Evolutionary conservation across 2,113 vertebrate genomes (phyloP), one percentile per base, ranked within the genome.

Genomic region (Dissostichus mawsoni): DNA sequence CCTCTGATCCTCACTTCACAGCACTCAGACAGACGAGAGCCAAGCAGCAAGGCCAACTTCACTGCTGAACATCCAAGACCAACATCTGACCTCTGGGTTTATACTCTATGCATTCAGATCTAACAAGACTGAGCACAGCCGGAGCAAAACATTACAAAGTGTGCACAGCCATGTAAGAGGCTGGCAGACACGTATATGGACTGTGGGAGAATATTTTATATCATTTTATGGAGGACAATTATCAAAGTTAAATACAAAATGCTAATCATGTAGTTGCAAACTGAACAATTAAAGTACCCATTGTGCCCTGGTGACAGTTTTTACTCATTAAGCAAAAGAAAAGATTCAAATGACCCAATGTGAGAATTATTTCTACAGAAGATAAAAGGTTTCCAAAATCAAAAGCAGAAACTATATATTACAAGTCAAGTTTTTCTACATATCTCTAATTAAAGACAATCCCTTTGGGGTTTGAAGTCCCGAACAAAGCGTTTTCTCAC

Each of bases 1-100:
- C 18, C 29, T 56, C 53, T 83, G 55, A 72, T 78, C 76, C 74
- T 80, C 20, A 59, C n/a, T 50, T 12, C 20, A 50, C 23, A 52
- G 5, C 61, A 65, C 8, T 55, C 17, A 11, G 48, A 63, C 66
- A 65, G 51, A 56, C 76, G n/a, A 61, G 59, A 74, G 55, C 44
- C 50, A 6, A 72, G 57, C 64, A 65, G 20, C 29, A n/a, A 25
- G 36, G 14, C 45, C 52, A 50, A 12, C 62, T 48, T 62, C 36
- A 55, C 23, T 25, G 14, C 50, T 16, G 11, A 58, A 29, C 69
- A 59, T 16, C 47, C 25, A 47, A 76, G 74, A 56, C 51, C 50
- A 56, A 44, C 61, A 47, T 55, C 11, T 53, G 63, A 77, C 58
- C 5, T 78, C 25, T 56, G 69, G 52, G 23, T 74, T 81, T 78